A percentile compares a stretch with the other conserved stretches of the same genome.
phyloP scores from a whole-genome alignment of 1,140 invertebrate genomes.

The Agrypnia vestita region DNA sequence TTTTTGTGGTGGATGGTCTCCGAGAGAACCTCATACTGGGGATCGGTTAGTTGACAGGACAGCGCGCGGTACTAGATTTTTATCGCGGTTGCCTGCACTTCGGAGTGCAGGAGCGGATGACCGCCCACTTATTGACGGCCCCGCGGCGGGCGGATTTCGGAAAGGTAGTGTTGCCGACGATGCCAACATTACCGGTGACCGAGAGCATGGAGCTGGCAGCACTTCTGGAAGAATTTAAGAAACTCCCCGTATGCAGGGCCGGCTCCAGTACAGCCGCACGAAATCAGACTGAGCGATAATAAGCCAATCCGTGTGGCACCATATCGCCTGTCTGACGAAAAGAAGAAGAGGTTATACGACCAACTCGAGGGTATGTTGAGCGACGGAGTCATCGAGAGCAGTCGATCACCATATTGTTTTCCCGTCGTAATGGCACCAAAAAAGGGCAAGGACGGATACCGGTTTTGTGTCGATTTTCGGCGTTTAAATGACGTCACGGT shows the following conservation, averaged over 20 bases:
- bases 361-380: conserved; percentile 30
- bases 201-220: background rate
- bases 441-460: background rate
- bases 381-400: conserved; percentile 15
- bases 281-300: background rate
- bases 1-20: background rate
- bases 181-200: background rate
- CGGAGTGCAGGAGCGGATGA: background rate
- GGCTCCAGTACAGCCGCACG: background rate
- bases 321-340: background rate
- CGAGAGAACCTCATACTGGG: background rate
- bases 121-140: background rate
- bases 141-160: no score
- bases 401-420: conserved; percentile 10
- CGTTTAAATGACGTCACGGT: background rate
- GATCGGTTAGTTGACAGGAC: background rate
- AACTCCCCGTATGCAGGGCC: background rate
- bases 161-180: background rate
- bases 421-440: conserved; percentile 24
- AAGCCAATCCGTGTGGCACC: background rate
- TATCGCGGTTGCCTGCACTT: background rate
- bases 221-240: background rate
- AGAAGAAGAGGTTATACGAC: conserved; percentile 2
- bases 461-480: conserved; percentile 24
- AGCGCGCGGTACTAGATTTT: background rate